Evolutionary conservation across 2,888 invertebrate genomes (phyloP), one percentile per base, ranked within the genome.

Genomic region (Romanomermis culicivorax): DNA sequence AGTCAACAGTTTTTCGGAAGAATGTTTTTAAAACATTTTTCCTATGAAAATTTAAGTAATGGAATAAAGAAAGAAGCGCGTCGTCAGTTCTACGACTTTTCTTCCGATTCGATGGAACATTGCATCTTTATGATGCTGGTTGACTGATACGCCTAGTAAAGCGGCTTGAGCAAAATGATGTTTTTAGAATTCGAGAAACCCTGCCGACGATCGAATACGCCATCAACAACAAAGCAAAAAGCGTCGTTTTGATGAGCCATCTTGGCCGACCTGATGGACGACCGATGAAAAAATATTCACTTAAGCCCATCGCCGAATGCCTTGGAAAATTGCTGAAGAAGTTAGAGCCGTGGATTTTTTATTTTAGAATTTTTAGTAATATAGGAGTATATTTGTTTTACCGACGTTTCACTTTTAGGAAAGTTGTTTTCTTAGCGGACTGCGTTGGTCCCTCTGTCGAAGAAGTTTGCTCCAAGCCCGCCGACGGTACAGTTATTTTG

Each of bases 221-320:
- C 0, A 71, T 97, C 60, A 82, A 85, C 0, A 83, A 91, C 62
- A 83, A 85, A 59, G 93, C 93, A 1, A 91, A 91, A 67, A 85
- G 86, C 2, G 82, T 99, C 30, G 88, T 97, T 24, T 76, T 99
- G 57, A 89, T 91, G 85, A 93, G 91, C 30, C 97, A 97, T 71
- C 77, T 99, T 69, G 97, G 97, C 29, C 79, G 97, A 57, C 97
- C 97, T 4, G 91, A 97, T 75, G 97, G 97, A 11, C 78, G 77
- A 61, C 78, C 77, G 58, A 83, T 85, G 67, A 72, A 78, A 26
- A 91, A 95, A 71, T 95, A 83, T 69, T 85, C 91, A 0, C 69
- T 99, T 65, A 81, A 82, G 63, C 93, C 95, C 2, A 89, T 93
- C 1, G 87, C 85, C 11, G 83, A 80, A 42, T 93, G 91, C 70